Evolutionary conservation across 2,797 vertebrate species (phyloP).

Genomic region (Caiman crocodilus): DNA sequence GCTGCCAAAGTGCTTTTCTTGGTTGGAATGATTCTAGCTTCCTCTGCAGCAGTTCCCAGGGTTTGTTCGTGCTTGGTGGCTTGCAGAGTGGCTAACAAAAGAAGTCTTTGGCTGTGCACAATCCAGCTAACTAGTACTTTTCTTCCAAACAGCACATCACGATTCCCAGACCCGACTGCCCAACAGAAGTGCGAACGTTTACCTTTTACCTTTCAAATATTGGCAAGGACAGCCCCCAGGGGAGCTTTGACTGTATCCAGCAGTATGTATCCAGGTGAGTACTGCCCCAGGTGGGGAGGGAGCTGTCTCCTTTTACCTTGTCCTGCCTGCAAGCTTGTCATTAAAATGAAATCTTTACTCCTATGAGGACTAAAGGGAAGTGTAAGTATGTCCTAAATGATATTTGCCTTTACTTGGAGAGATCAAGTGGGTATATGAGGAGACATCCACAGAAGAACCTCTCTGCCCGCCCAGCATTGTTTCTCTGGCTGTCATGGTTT

Average conservation of each 20-base stretch:
- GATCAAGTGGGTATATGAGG: accelerated
- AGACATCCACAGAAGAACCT: background rate
- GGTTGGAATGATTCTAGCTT: background rate
- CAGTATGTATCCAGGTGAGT: conserved; percentile 96
- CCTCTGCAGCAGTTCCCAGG: accelerated
- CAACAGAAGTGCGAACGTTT: conserved; percentile 89
- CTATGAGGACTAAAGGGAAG: background rate
- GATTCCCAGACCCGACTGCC: conserved; percentile 90
- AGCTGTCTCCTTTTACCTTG: accelerated
- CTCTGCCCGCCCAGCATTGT: background rate
- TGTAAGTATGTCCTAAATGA: accelerated
- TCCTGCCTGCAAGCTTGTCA: background rate
- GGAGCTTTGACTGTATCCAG: conserved; percentile 98
- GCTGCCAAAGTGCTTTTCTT: accelerated
- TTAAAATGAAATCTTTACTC: background rate
- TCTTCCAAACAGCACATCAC: conserved; percentile 89
- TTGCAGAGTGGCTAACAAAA: accelerated
- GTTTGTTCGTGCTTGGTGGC: accelerated
- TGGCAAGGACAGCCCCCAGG: conserved; percentile 96
- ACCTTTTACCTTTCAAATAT: conserved; percentile 96
- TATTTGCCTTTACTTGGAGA: background rate
- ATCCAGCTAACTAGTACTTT: accelerated
- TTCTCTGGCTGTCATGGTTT: background rate
- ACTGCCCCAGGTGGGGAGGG: background rate
- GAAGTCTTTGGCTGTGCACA: accelerated